phyloP scores from a whole-genome alignment of 2,797 vertebrate genomes.

The Echiichthys vipera region DNA sequence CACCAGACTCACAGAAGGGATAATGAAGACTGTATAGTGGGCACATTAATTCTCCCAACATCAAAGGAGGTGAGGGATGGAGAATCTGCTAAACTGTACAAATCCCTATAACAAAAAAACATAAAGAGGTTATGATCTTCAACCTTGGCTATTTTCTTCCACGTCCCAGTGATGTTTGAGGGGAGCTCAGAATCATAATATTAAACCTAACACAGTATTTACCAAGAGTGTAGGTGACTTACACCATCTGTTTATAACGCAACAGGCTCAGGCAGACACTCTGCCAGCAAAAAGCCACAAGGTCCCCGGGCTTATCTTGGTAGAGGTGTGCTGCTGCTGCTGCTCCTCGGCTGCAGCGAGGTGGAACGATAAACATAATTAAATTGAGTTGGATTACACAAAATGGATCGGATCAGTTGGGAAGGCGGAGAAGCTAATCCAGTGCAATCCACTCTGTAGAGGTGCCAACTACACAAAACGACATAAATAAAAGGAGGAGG shows the following conservation, averaged over 20 bases:
- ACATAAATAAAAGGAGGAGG: constrained; percentile 71
- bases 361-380: constrained; percentile 87
- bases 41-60: constrained; percentile 43
- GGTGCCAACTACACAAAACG: constrained; percentile 76
- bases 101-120: constrained; percentile 42
- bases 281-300: constrained; percentile 74
- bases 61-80: constrained; percentile 28
- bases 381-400: constrained; percentile 86
- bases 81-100: constrained; percentile 40
- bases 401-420: constrained; percentile 84
- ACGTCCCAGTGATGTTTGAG: constrained; percentile 45
- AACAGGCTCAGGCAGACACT: constrained; percentile 76
- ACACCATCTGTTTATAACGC: constrained; percentile 79
- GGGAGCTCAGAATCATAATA: constrained; percentile 52
- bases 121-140: constrained; percentile 43
- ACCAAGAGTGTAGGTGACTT: constrained; percentile 71
- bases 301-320: constrained; percentile 79
- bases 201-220: constrained; percentile 67
- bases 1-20: constrained; percentile 61
- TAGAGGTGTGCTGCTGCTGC: constrained; percentile 71
- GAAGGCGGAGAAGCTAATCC: constrained; percentile 83
- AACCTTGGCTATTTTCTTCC: constrained; percentile 52
- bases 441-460: constrained; percentile 82
- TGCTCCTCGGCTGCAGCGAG: constrained; percentile 75
- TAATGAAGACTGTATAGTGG: constrained; percentile 43